phyloP scores from a whole-genome alignment of 1,140 invertebrate species.

The Cyclargus thomasi region DNA sequence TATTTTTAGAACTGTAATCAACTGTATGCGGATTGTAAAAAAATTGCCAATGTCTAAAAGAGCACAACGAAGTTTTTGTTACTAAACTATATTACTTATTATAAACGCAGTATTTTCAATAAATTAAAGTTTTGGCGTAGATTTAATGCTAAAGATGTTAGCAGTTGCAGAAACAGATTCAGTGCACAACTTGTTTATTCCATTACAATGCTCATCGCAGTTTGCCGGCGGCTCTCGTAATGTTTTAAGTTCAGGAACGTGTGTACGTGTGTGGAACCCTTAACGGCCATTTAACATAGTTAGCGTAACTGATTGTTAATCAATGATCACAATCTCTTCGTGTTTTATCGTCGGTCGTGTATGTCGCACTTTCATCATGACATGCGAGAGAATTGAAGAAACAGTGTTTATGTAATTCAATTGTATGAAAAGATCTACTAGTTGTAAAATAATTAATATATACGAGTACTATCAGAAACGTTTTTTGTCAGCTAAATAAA shows the following conservation, averaged over 20 bases:
- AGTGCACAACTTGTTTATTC: neutral
- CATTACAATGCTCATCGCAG: neutral
- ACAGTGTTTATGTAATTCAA: neutral
- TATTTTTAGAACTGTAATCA: too few species aligned
- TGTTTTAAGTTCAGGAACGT: neutral
- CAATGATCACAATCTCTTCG: conserved; percentile 20
- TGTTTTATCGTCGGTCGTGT: conserved; percentile 29
- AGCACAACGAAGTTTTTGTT: too few species aligned
- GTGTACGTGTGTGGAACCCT: conserved; percentile 24
- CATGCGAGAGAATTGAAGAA: conserved; percentile 18
- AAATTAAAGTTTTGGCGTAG: too few species aligned
- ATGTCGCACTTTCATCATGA: conserved; percentile 20
- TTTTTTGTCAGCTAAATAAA: too few species aligned
- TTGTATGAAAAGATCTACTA: too few species aligned
- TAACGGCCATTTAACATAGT: conserved; percentile 24
- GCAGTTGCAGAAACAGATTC: neutral
- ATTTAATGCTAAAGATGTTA: neutral
- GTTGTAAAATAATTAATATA: too few species aligned
- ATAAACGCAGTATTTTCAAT: too few species aligned
- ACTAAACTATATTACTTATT: too few species aligned
- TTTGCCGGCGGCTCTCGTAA: neutral
- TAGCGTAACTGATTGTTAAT: conserved; percentile 28
- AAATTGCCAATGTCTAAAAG: too few species aligned
- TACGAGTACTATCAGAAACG: too few species aligned
- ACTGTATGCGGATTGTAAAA: too few species aligned